Evolutionary conservation across 2,888 invertebrate species (phyloP), one percentile per base, ranked within the genome.

Genomic region (Saturnia pavonia): DNA sequence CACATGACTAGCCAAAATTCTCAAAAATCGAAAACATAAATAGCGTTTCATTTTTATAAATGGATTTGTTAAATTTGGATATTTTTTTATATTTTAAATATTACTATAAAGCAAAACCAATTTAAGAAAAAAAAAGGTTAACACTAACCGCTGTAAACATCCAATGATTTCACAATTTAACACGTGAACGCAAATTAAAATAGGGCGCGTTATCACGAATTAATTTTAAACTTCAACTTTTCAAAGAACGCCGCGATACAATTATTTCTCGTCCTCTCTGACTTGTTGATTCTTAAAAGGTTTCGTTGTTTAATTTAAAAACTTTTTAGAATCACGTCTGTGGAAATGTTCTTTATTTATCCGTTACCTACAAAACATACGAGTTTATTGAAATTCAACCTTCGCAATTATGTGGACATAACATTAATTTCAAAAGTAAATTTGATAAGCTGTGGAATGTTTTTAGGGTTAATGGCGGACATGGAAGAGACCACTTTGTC

Each of bases 221-320:
- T 70, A 72, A 73, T 72, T 73, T 69, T 71, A 73, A 73, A 73
- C 69, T 73, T 71, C 57, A 67, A 43, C 68, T 69, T 71, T 57
- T 48, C 66, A 66, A 54, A 69, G 51, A 72, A 73, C 67, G 67
- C 69, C 60, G 22, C 51, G 27, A 57, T 34, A 42, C 48, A 45
- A 60, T 67, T 68, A n/a, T 25, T 71, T 48, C 66, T 68, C 63
- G 67, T 72, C 69, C 68, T 51, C 68, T 51, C 60, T 63, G 65
- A 69, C 60, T 60, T 63, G 69, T 27, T 68, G 71, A 71, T 74
- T 71, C 71, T 74, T 74, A 74, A 69, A 72, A 72, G 71, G 71
- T 74, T 74, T 70, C 67, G 51, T 67, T 71, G 71, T 70, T 70
- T 69, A 72, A 68, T 72, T 69, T 67, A 60, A 57, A n/a, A 27